Evolutionary conservation across 2,888 invertebrate species (phyloP), one percentile per base, ranked within the genome.

Genomic region (Rutpela maculata): DNA sequence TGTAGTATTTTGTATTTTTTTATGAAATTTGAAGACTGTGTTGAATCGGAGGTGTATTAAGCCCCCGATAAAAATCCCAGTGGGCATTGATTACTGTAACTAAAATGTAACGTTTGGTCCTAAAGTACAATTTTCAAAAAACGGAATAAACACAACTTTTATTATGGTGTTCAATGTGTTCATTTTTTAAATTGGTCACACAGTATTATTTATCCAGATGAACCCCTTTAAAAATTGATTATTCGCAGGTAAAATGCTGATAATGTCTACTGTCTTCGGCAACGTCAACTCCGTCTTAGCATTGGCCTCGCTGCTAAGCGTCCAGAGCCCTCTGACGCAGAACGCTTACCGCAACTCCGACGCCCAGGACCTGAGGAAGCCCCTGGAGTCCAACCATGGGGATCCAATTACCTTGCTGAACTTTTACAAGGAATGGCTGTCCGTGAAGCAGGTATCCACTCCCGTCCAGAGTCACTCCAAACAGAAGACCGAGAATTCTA

Each of bases 281-380:
- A 96, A 98, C 85, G 93, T 97, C 0, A 96, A 97, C 86, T 95
- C 98, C 0, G 95, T 98, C 15, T 90, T 99, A 9, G 97, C 97
- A 0, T 89, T 99, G 31, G 96, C 99, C 0, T 97, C 99, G 0
- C 95, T 96, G 0, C 91, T 99, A 78, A 98, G 98, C 81, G 96
- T 99, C 2, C 97, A 99, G 87, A 96, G 95, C 79, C 98, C 99
- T 0, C 96, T 97, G 87, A 98, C 98, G 0, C 97, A 96, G 85
- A 93, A 95, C 82, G 97, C 98, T 0, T 96, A 95, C 88, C 92
- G 96, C 75, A 96, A 98, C 89, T 92, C 93, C 17, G 96, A 97
- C 71, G 96, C 95, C 84, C 94, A 95, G 90, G 95, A 93, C 59
- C 92, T 95, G 0, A 91, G 97, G 57, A 94, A 94, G 90, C 93